Percentiles rank a stretch among this genome's conserved stretches.
Conservation (phyloP, 2,888 invertebrate species). For the Acronicta leporina region DNA sequence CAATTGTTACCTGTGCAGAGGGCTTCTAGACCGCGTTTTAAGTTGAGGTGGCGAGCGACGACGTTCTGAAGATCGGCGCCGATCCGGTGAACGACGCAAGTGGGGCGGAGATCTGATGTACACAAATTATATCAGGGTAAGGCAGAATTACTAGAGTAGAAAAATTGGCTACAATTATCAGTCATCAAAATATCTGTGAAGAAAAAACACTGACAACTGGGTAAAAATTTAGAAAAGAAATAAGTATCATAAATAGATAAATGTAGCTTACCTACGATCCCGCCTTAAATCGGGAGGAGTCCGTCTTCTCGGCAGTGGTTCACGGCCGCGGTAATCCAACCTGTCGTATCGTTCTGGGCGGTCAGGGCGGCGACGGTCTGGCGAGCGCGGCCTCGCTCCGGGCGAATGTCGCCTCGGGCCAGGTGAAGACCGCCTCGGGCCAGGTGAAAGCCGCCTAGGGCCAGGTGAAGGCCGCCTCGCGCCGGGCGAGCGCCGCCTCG, state of each 20-base stretch:
- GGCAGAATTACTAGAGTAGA: too few species aligned
- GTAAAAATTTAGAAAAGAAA: too few species aligned
- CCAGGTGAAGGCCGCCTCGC: slow-evolving; percentile 5
- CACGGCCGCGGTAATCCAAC: slow-evolving; percentile 3
- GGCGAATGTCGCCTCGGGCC: slow-evolving; percentile 32
- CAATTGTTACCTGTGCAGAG: slow-evolving; percentile 60
- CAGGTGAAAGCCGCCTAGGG: slow-evolving; percentile 13
- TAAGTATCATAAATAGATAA: neutral
- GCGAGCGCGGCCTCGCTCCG: slow-evolving; percentile 21
- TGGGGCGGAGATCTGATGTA: slow-evolving; percentile 15
- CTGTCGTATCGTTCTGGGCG: slow-evolving; percentile 2
- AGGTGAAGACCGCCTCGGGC: slow-evolving; percentile 30
- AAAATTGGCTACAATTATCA: too few species aligned
- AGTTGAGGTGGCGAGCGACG: slow-evolving; percentile 29
- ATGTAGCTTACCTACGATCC: slow-evolving; percentile 51
- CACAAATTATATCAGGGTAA: neutral
- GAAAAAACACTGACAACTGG: too few species aligned
- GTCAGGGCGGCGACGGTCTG: slow-evolving; percentile 14
- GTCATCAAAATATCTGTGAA: too few species aligned
- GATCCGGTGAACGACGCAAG: slow-evolving; percentile 43
- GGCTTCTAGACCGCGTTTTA: slow-evolving; percentile 67
- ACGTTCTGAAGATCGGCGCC: slow-evolving; percentile 28
- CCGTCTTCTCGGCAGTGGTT: slow-evolving; percentile 23
- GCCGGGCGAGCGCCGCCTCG: slow-evolving; percentile 5
- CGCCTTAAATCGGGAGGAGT: slow-evolving; percentile 41